Percentiles rank a stretch among this genome's conserved stretches.
Conservation (phyloP, 2,113 vertebrate genomes). For the Ameiurus melas region DNA sequence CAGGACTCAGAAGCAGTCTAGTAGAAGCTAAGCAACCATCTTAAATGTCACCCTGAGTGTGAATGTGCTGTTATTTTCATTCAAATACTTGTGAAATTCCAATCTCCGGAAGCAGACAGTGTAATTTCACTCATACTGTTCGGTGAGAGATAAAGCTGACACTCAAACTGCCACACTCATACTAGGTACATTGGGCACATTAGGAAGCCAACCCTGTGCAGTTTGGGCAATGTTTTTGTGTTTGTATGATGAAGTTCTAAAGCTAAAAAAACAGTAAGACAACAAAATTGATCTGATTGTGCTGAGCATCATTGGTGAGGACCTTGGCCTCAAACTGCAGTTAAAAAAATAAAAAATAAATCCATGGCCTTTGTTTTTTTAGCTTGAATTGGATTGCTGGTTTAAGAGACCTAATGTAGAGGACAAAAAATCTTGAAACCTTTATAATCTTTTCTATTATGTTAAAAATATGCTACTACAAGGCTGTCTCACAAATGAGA, state of each 20-base stretch:
- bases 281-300: not conserved
- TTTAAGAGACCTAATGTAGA: not conserved
- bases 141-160: not conserved
- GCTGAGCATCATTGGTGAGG: not conserved
- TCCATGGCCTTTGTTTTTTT: not conserved
- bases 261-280: not conserved
- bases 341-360: no score
- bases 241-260: not conserved
- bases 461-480: not conserved
- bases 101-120: not conserved
- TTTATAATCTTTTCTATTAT: not conserved
- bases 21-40: not conserved
- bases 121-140: slow-evolving; percentile 19
- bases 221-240: not conserved
- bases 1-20: not conserved
- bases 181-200: not conserved
- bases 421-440: not conserved
- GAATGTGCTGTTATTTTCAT: slow-evolving; percentile 18
- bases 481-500: not conserved
- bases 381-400: not conserved
- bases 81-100: not conserved
- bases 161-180: slow-evolving; percentile 11
- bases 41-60: not conserved
- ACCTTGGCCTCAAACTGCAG: not conserved
- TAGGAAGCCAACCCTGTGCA: not conserved